Evolutionary conservation across 2,888 invertebrate genomes (phyloP), one percentile per base, ranked within the genome.

Genomic region (Callosobruchus maculatus): DNA sequence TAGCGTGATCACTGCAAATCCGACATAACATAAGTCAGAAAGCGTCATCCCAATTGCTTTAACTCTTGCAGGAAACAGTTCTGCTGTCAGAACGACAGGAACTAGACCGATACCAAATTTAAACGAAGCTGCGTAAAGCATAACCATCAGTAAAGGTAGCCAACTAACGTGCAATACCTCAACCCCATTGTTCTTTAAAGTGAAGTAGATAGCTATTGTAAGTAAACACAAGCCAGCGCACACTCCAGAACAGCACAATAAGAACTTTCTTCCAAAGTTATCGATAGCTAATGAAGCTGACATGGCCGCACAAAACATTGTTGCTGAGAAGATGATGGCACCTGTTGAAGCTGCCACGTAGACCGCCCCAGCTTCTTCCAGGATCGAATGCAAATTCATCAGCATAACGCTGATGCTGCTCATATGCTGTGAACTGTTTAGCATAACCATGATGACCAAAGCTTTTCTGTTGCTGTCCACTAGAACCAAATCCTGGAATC

Each of bases 41-140:
- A 86, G 75, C 0, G 87, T 86, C 86, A 87, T 87, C 3, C 87
- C 87, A 76, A 85, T 83, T 0, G 87, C 87, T 81, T 87, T 87
- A 21, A 87, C 83, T 74, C 83, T 85, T 3, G 87, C 86, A 0
- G 87, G 86, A 77, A 87, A 87, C 18, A 87, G 74, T 77, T 87
- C 87, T 0, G 85, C 86, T 5, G 86, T 86, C 72, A 86, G 79
- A 0, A 87, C 85, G 26, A 87, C 86, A 0, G 87, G 87, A 3
- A 87, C 86, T 70, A 86, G 81, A 4, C 87, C 87, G 7, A 87
- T 80, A 2, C 87, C 87, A 67, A 85, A 83, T 78, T 86, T 86
- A 72, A 86, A 86, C 18, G 83, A 82, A 7, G 84, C 82, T 0
- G 87, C 86, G 75, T 86, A 87, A 20, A 83, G 72, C 82, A 87